Conservation (phyloP, 2,888 invertebrate species). For the Drosophila parthenogenetica region DNA sequence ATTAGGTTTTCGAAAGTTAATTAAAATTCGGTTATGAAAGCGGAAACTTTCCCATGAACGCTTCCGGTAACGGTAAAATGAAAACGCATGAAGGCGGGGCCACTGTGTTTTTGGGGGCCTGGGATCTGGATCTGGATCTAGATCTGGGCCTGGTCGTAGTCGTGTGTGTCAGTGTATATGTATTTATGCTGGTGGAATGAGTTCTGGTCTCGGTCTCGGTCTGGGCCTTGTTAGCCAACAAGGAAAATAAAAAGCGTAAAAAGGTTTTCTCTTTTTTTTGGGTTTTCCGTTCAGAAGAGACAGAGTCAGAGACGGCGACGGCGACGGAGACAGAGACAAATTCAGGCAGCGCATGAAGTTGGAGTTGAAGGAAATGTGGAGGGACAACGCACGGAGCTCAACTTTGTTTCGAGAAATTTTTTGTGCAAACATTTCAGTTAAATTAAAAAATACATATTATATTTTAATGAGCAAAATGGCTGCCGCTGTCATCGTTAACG, state of each 20-base stretch:
- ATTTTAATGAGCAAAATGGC: slow-evolving; percentile 84
- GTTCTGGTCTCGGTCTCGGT: slow-evolving; percentile 21
- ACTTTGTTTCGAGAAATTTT: slow-evolving; percentile 80
- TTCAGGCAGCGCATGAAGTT: slow-evolving; percentile 41
- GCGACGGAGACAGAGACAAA: slow-evolving; percentile 45
- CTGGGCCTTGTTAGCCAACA: slow-evolving; percentile 61
- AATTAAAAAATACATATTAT: slow-evolving; percentile 84
- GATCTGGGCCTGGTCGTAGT: slow-evolving; percentile 34
- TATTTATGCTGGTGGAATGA: neutral
- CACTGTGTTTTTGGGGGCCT: slow-evolving; percentile 15
- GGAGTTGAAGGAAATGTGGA: slow-evolving; percentile 23
- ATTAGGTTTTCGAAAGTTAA: slow-evolving; percentile 85
- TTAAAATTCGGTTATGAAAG: slow-evolving; percentile 85
- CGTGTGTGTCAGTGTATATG: slow-evolving; percentile 1
- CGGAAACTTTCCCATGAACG: slow-evolving; percentile 84
- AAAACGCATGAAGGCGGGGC: slow-evolving; percentile 66
- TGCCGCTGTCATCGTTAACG: slow-evolving; percentile 54
- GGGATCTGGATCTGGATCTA: slow-evolving; percentile 29
- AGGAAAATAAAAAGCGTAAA: slow-evolving; percentile 50
- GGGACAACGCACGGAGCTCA: slow-evolving; percentile 60
- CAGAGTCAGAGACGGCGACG: slow-evolving; percentile 29
- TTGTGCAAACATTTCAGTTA: slow-evolving; percentile 84
- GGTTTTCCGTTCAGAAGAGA: slow-evolving; percentile 26
- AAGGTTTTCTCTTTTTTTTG: slow-evolving; percentile 38
- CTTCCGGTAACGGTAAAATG: slow-evolving; percentile 75